Base-by-base conservation (phyloP, 2,888 invertebrate genomes). In the Syritta pipiens region DNA sequence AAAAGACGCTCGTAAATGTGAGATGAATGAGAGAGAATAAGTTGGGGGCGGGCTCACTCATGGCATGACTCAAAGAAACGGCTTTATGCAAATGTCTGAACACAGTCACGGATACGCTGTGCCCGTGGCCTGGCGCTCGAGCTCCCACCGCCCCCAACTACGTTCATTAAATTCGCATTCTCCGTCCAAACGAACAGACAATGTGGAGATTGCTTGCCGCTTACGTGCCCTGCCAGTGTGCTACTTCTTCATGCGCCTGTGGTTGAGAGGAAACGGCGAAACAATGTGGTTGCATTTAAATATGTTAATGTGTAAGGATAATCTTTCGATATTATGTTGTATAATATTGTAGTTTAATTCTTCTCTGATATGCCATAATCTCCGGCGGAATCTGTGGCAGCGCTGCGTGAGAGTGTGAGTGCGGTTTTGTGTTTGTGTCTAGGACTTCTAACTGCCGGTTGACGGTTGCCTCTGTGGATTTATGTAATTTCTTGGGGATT, bases 271-370 rank as follows among this genome's bases (percentile, higher is more conserved):
- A 40, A 30, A 42, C 40, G 30, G 12, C 19, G n/a, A 19, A 32
- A 44, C 59, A 60, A 35, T 51, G 69, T 44, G 44, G 51, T 44
- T 53, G 62, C 71, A 62, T 71, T 62, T 62, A 62, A 71, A 71
- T 62, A 62, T 71, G 62, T 35, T 55, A 71, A 71, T 62, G 62
- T 30, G 71, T 40, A 32, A 9, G 53, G 62, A 71, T 71, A 48
- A 71, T 71, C 62, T 37, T 35, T 55, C 35, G 32, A 40, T 62
- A 62, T 62, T 40, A 55, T 40, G 46, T 55, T 46, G 51, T 22
- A 44, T 59, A 51, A 60, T 26, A 46, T 60, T 53, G 53, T 40
- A 22, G 57, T 37, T 49, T 10, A 19, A 57, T 40, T 37, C 26
- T 14, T 37, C 28, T n/a, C n/a, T n/a, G n/a, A n/a, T n/a, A n/a